Evolutionary conservation across 2,888 invertebrate species (phyloP), one percentile per base, ranked within the genome.

Genomic region (Cataglyphis livida): DNA sequence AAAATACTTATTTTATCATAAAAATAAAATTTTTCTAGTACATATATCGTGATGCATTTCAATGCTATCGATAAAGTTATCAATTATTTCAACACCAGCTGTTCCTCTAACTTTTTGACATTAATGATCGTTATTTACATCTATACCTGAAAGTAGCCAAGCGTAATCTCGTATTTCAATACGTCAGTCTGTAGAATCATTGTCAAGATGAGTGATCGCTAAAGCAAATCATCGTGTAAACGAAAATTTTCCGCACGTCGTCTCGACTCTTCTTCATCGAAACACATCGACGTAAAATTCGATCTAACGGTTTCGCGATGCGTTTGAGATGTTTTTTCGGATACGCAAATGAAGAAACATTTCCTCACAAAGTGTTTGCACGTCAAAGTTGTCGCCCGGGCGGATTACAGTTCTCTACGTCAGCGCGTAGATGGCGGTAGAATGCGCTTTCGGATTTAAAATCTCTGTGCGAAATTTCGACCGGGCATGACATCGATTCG

Each of bases 351-450:
- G 84, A 84, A 83, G 86, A 28, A 82, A 68, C 83, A 62, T 82
- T 74, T 65, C 81, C 81, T 68, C 81, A 48, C 70, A 64, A 68
- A 84, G 66, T 66, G 73, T 76, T 83, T 68, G 76, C 81, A 57
- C 82, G 84, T 61, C 65, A 73, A 61, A 83, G 84, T 86, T 82
- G 68, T 87, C 82, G 85, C 83, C 74, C 73, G 83, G 85, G 64
- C 75, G 84, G 74, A 87, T 89, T 90, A 83, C 85, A 89, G 90
- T 91, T 91, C 90, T 91, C 88, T 82, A 75, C 84, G 84, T 85
- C 82, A 78, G 82, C 91, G 85, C 87, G 88, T 91, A 91, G 92
- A 91, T 92, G 91, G 92, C 92, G 90, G 89, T 88, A 90, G 83
- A 84, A 83, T 90, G 84, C 89, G 82, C 89, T 91, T 91, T 85